These are phyloP conservation scores for Caerostris darwini DNA, from an alignment of 1,140 invertebrate genomes.

Conservation along the genomic window DNA sequence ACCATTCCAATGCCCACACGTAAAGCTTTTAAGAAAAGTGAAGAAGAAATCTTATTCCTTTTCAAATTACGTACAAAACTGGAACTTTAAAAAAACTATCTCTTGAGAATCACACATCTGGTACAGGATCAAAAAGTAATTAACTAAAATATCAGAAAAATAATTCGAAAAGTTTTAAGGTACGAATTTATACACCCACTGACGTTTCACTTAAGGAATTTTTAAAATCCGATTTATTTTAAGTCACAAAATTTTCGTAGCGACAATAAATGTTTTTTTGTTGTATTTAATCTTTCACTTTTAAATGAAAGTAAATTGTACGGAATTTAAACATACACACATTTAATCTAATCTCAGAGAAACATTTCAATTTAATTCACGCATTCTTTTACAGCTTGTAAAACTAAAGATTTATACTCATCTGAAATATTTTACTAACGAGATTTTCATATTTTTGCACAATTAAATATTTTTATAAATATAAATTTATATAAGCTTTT, in stretches of 20 bases:
- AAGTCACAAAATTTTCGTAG: not conserved
- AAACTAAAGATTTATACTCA: too few species aligned
- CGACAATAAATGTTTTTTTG: not conserved
- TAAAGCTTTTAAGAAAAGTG: slow-evolving; percentile 10
- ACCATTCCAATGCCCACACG: not conserved
- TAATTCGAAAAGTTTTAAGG: slow-evolving; percentile 20
- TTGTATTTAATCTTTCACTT: not conserved
- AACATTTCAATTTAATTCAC: too few species aligned
- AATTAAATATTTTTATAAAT: too few species aligned
- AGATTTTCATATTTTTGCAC: too few species aligned
- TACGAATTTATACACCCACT: not conserved
- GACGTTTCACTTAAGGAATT: slow-evolving; percentile 45
- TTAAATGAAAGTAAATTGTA: not conserved
- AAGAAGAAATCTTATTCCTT: not conserved
- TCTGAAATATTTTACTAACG: too few species aligned
- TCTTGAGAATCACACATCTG: slow-evolving; percentile 52
- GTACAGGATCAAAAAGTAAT: slow-evolving; percentile 58
- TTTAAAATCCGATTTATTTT: not conserved
- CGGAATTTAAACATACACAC: too few species aligned
- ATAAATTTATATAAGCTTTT: too few species aligned
- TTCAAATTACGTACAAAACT: slow-evolving; percentile 10
- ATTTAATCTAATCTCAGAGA: too few species aligned
- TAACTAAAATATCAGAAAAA: slow-evolving; percentile 49
- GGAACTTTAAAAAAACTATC: not conserved
- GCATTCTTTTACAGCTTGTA: too few species aligned